These are phyloP conservation scores for Artemia sinica DNA, from an alignment of 2,888 invertebrate genomes.

Conservation along the genomic window DNA sequence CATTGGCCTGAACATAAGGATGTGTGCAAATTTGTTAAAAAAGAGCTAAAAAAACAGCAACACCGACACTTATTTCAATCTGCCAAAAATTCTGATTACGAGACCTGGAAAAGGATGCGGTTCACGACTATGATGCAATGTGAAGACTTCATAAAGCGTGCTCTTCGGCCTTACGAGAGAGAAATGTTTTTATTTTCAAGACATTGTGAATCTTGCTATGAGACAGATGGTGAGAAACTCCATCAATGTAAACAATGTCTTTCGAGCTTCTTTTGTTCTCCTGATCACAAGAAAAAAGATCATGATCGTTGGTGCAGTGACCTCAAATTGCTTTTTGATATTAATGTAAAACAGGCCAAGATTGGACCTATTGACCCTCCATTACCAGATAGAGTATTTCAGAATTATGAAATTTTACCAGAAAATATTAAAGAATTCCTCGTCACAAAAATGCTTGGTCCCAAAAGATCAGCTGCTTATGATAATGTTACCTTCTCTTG, in stretches of 20 bases:
- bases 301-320: conserved; percentile 45
- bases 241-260: conserved; percentile 27
- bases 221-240: conserved; percentile 27
- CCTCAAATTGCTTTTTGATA: conserved; percentile 42
- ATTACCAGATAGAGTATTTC: conserved; percentile 38
- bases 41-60: conserved; percentile 36
- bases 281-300: conserved; percentile 36
- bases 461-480: neutral
- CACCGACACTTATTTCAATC: conserved; percentile 38
- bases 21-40: conserved; percentile 43
- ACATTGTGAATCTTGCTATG: conserved; percentile 42
- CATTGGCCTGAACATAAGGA: conserved; percentile 42
- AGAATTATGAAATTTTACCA: conserved; percentile 22
- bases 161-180: conserved; percentile 45
- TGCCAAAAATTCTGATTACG: conserved; percentile 32
- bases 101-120: conserved; percentile 36
- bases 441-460: conserved; percentile 19
- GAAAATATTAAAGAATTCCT: conserved; percentile 24
- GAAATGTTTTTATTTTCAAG: conserved; percentile 50
- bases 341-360: conserved; percentile 42
- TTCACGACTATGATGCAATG: conserved; percentile 44
- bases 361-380: conserved; percentile 41
- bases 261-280: conserved; percentile 35
- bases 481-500: conserved; percentile 17
- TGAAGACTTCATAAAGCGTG: conserved; percentile 41